Base-by-base conservation (phyloP, 1,140 invertebrate species). In the Orchesella cincta region DNA sequence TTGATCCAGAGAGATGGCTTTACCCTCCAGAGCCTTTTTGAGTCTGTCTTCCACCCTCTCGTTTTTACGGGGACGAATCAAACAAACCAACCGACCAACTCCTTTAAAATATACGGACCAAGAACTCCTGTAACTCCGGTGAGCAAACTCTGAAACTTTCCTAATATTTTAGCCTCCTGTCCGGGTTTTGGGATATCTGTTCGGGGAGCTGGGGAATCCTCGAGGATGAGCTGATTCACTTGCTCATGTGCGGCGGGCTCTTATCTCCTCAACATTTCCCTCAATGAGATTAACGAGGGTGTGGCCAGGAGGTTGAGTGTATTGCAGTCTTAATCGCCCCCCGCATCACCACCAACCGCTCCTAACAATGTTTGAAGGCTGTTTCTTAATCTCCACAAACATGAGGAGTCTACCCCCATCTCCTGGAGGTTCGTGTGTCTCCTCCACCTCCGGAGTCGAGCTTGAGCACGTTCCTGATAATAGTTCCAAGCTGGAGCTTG, bases 331-430 rank as follows among this genome's bases (percentile, higher is more conserved):
- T 29, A 12, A n/a, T 31, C 26, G 12, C 8, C 23, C 29, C 31
- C 33, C 3, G 62, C 62, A 31, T 1, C 33, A 5, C 29, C 62
- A 16, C 26, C n/a, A 67, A 67, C 31, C 2, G 26, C 62, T 3
- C 62, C 62, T 5, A 67, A 31, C n/a, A 67, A 31, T 31, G 5
- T 29, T 31, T 67, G 62, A 12, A 67, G 26, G 5, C 3, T 12
- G n/a, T 67, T 67, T 67, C n/a, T 67, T 67, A 14, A 67, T 29
- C 31, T 67, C 62, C 3, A 67, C 62, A 67, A 67, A 67, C 62
- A 67, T 67, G 8, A 67, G 5, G 28, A 31, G 31, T 67, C 62
- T 5, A 29, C 26, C 14, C 62, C 62, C 62, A 67, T 67, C n/a
- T 67, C 62, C 33, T 67, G 62, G 8, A 67, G 33, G 23, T 67